These are phyloP conservation scores for Bos taurus DNA, from an alignment of 2,113 vertebrate genomes.

Conservation along the genomic window ARS-UCD2.0 NC_037347.1:24553501-24554000, in stretches of 20 bases:
- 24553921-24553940: neutral
- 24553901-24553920: neutral
- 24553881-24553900: neutral
- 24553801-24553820: neutral
- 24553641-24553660: neutral
- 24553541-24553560: neutral
- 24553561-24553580: neutral
- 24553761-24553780: neutral
- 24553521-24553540: neutral
- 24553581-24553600: neutral
- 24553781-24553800: neutral
- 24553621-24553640: neutral
- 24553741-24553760: neutral
- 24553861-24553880: neutral
- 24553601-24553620: neutral
- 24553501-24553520: neutral
- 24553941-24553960: neutral
- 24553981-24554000: neutral
- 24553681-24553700: neutral
- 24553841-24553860: neutral
- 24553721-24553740: neutral
- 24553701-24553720: neutral
- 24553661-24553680: neutral
- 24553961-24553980: neutral
- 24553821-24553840: neutral